A percentile compares a stretch with the other conserved stretches of the same genome.
Conservation (phyloP, 2,113 vertebrate genomes). For the Petromus typicus region DNA sequence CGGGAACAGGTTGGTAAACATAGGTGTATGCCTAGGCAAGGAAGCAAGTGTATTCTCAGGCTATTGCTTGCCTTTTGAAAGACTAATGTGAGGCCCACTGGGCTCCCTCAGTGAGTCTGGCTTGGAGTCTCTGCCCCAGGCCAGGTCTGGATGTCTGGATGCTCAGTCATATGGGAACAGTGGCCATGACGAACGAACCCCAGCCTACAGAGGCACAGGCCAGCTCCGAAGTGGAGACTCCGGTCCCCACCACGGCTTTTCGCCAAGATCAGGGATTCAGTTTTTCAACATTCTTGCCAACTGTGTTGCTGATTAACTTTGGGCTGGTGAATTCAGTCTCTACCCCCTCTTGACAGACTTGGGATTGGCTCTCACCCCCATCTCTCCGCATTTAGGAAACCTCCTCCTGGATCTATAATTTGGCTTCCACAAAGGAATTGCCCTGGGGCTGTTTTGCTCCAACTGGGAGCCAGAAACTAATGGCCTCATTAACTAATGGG, state of each 20-base stretch:
- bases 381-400: slow-evolving; percentile 42
- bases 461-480: slow-evolving; percentile 77
- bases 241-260: background rate
- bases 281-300: slow-evolving; percentile 42
- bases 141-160: background rate
- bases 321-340: slow-evolving; percentile 57
- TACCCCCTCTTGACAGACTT: slow-evolving; percentile 36
- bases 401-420: slow-evolving; percentile 70
- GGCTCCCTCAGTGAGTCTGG: background rate
- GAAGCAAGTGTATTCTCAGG: background rate
- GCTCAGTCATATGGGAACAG: background rate
- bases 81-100: background rate
- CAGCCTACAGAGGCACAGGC: background rate
- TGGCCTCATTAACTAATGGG: slow-evolving; percentile 75
- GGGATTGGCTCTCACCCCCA: background rate
- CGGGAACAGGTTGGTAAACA: background rate
- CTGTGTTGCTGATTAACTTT: slow-evolving; percentile 57
- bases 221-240: background rate
- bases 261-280: background rate
- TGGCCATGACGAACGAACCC: background rate
- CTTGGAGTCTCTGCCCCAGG: background rate
- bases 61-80: background rate
- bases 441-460: slow-evolving; percentile 71
- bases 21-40: background rate
- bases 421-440: slow-evolving; percentile 70